Evolutionary conservation across 2,113 vertebrate genomes (phyloP), one percentile per base, ranked within the genome.

Genomic region (Murina feae): DNA sequence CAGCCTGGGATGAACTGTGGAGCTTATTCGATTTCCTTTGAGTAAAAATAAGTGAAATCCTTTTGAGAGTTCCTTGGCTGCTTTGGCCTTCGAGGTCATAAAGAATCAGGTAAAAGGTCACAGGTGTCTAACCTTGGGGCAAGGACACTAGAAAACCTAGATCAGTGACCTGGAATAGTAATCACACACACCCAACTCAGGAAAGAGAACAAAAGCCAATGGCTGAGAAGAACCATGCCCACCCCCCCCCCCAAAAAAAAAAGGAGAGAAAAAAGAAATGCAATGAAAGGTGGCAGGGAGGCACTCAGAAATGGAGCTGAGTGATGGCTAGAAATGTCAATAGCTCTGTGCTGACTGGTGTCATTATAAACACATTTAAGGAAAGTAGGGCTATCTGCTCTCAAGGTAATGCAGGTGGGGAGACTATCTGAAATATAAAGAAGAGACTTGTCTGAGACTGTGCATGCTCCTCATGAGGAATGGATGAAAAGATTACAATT

Each of bases 31-130:
- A n/a, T 66, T 72, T 84, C 17, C 65, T 87, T 10, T 83, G 60
- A 84, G 82, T 20, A 82, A 66, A 83, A 80, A 21, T 58, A 79
- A 76, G 63, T 86, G 18, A 94, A 90, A 68, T 51, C 6, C 39
- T 60, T 60, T 32, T 18, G 16, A 78, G 35, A 90, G 78, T n/a
- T 69, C 32, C 28, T 49, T 53, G 74, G 94, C 68, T 89, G 53
- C 63, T 83, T 30, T 55, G 91, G 66, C 83, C 37, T 35, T 92
- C n/a, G 75, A 91, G 86, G 60, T 91, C 72, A 86, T 76, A 84
- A 68, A 69, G 12, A 60, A 74, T 47, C 42, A 76, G 51, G 35
- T 86, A 86, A 63, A 60, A 81, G 55, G 37, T 39, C 17, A 32
- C 16, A 81, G 51, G 69, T 78, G 11, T 72, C 69, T 93, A 58